Evolutionary conservation across 2,797 vertebrate species (phyloP), one percentile per base, ranked within the genome.

Genomic region (Coregonus ussuriensis): DNA sequence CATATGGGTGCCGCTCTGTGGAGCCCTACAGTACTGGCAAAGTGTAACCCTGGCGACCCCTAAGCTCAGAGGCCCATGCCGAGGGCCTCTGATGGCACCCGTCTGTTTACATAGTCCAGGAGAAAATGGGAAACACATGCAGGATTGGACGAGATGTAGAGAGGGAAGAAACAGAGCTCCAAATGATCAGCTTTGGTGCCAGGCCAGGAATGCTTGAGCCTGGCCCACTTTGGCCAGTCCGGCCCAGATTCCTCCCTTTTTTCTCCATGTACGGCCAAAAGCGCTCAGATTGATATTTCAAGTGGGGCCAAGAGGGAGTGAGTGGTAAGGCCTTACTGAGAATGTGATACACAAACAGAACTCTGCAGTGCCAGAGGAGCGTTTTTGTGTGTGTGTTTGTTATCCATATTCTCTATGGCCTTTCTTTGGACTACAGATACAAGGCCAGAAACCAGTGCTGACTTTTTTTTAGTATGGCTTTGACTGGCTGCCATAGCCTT

Each of bases 111-210:
- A 86, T 85, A 84, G 81, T 91, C 86, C 83, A 77, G 83, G 56
- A 77, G 82, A 89, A 90, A 92, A 93, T 91, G 87, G 86, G 84
- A 91, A 93, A 90, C 91, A 91, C 88, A 91, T 92, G 91, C 72
- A 59, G 85, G 80, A 80, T 83, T 86, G 90, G 88, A 87, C 73
- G 79, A 88, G 84, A 83, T 89, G 78, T 74, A 81, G 16, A 47
- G 16, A n/a, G 53, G 59, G 71, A 74, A 72, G 13, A 21, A 71
- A 82, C 74, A 72, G 65, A 85, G 83, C 74, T 77, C 35, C 83
- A 83, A 91, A 88, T 80, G 81, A 83, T 84, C 83, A 65, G 82
- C 80, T 78, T 84, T 91, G 88, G 86, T 85, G 79, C 82, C 15
- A 66, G 78, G 88, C 88, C 88, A 91, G 86, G 90, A 92, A 93